phyloP scores from a whole-genome alignment of 2,797 vertebrate species.

The Sorex maritimensis region DNA sequence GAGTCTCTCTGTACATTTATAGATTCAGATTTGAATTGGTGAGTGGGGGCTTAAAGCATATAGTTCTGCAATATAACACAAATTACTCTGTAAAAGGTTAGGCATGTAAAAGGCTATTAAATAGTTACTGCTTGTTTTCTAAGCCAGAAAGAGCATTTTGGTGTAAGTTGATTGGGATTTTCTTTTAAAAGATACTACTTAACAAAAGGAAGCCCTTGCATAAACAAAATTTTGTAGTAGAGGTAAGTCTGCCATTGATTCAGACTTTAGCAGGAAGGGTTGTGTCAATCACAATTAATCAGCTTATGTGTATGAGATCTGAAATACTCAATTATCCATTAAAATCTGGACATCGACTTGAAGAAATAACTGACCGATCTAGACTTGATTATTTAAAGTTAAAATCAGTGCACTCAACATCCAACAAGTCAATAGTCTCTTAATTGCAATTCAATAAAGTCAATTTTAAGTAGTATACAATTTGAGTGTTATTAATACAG shows the following conservation, averaged over 20 bases:
- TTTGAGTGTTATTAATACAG: constrained; percentile 60
- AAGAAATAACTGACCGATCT: constrained; percentile 67
- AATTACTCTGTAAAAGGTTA: constrained; percentile 72
- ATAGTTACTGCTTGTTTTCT: constrained; percentile 81
- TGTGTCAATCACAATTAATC: constrained; percentile 85
- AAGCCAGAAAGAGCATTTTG: constrained; percentile 60
- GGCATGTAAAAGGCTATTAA: constrained; percentile 79
- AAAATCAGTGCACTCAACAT: constrained; percentile 79
- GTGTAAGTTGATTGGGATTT: neutral
- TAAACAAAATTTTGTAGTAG: constrained; percentile 56
- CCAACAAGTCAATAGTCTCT: constrained; percentile 69
- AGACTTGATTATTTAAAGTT: constrained; percentile 74
- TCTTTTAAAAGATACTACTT: constrained; percentile 52
- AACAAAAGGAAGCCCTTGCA: constrained; percentile 59
- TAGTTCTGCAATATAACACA: constrained; percentile 62
- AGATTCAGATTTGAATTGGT: constrained; percentile 58
- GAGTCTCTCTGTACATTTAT: constrained; percentile 76
- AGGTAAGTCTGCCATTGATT: constrained; percentile 79
- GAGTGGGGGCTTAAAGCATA: constrained; percentile 57
- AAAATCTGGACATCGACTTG: constrained; percentile 77
- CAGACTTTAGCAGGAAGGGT: constrained; percentile 75
- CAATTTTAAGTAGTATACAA: constrained; percentile 61
- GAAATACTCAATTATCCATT: constrained; percentile 84
- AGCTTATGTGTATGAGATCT: constrained; percentile 76
- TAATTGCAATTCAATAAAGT: constrained; percentile 77